Conservation (phyloP, 1,140 invertebrate genomes). For the Nasonia longicornis region DNA sequence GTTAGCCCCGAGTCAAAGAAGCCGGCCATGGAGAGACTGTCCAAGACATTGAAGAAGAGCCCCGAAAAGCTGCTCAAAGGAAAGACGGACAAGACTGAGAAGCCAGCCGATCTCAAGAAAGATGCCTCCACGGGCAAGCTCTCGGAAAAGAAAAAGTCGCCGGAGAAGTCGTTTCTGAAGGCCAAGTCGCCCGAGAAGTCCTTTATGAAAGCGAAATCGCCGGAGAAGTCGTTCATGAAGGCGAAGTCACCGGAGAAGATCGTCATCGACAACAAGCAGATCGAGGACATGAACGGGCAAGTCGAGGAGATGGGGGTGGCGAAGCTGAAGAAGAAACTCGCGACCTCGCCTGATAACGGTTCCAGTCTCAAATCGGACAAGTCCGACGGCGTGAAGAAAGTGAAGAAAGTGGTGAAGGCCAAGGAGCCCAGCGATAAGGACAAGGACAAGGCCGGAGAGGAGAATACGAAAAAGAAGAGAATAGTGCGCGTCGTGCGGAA, state of each 20-base stretch:
- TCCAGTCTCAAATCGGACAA: conserved; percentile 47
- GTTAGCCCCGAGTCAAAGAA: conserved; percentile 51
- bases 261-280: conserved; percentile 50
- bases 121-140: conserved; percentile 37
- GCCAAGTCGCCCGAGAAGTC: conserved; percentile 44
- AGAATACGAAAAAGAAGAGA: conserved; percentile 61
- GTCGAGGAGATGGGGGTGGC: conserved; percentile 47
- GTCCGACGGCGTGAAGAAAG: conserved; percentile 50
- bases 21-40: conserved; percentile 41
- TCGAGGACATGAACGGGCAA: conserved; percentile 48
- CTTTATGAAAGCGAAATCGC: conserved; percentile 49
- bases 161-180: conserved; percentile 27
- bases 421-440: conserved; percentile 47
- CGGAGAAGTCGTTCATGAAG: conserved; percentile 43
- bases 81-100: conserved; percentile 32
- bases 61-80: conserved; percentile 55
- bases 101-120: conserved; percentile 27
- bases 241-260: conserved; percentile 49
- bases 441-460: conserved; percentile 46
- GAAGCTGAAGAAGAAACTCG: conserved; percentile 49
- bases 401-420: conserved; percentile 51
- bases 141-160: conserved; percentile 49
- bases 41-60: conserved; percentile 57
- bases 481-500: conserved; percentile 61
- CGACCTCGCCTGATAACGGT: conserved; percentile 47